phyloP scores from a whole-genome alignment of 2,888 invertebrate species.

The Laspeyria flexula region DNA sequence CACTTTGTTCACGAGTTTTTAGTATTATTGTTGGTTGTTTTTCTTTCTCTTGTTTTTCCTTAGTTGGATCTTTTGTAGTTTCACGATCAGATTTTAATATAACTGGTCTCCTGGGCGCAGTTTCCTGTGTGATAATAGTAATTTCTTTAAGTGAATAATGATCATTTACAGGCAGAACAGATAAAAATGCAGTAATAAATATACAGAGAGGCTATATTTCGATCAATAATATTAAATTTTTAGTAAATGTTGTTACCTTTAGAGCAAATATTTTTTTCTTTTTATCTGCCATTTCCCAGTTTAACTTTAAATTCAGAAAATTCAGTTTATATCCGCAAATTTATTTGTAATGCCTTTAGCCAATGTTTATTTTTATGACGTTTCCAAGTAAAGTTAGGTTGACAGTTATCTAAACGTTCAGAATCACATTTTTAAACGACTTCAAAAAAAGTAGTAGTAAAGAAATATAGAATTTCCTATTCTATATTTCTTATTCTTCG shows the following conservation, averaged over 20 bases:
- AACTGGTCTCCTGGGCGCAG: constrained; percentile 70
- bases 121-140: constrained; percentile 55
- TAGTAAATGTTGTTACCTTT: constrained; percentile 52
- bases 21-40: constrained; percentile 89
- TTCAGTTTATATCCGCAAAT: too few species aligned
- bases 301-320: too few species aligned
- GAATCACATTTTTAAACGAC: too few species aligned
- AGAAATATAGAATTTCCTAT: too few species aligned
- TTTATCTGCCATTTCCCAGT: constrained; percentile 74
- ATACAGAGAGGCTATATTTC: background rate
- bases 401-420: too few species aligned
- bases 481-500: too few species aligned
- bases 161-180: too few species aligned
- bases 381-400: too few species aligned
- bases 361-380: background rate
- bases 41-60: constrained; percentile 77
- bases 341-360: too few species aligned
- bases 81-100: constrained; percentile 83
- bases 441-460: too few species aligned
- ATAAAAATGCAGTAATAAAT: too few species aligned
- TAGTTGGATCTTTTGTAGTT: constrained; percentile 61
- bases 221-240: background rate
- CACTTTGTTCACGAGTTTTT: constrained; percentile 87
- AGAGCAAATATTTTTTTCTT: constrained; percentile 80
- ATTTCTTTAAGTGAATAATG: background rate